Evolutionary conservation across 2,113 vertebrate genomes (phyloP).

Genomic region (Xiphophorus couchianus): DNA sequence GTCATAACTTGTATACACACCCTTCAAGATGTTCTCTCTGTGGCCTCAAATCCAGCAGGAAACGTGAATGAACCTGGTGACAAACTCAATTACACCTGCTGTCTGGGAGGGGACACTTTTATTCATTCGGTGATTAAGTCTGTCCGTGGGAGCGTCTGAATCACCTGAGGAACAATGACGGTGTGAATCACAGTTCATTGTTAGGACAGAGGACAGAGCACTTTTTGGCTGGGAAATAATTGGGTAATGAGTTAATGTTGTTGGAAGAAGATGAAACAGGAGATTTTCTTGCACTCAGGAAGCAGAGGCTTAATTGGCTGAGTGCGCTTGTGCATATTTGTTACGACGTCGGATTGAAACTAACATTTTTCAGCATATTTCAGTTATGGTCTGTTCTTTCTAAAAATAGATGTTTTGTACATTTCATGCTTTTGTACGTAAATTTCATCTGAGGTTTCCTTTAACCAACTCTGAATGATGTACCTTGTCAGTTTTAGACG

Average conservation of each 20-base stretch:
- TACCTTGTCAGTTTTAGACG: too few species aligned
- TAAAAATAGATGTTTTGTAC: neutral
- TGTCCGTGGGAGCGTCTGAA: neutral
- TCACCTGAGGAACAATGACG: neutral
- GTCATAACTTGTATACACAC: neutral
- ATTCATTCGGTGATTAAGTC: constrained; percentile 1
- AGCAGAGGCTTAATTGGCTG: neutral
- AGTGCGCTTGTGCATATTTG: neutral
- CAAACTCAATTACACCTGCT: neutral
- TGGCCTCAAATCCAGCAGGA: neutral
- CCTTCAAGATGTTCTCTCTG: neutral
- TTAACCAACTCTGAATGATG: too few species aligned
- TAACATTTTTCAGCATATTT: neutral
- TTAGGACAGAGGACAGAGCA: neutral
- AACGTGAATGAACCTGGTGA: neutral
- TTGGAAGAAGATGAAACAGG: neutral
- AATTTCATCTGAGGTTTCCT: too few species aligned
- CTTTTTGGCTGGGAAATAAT: neutral
- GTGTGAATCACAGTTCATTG: neutral
- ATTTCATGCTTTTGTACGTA: neutral
- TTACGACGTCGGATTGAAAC: too few species aligned
- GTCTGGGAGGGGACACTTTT: neutral
- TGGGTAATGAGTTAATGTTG: neutral
- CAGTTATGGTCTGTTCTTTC: neutral
- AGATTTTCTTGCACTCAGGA: neutral